Evolutionary conservation across 2,888 invertebrate genomes (phyloP).

Genomic region (Monochamus alternatus): DNA sequence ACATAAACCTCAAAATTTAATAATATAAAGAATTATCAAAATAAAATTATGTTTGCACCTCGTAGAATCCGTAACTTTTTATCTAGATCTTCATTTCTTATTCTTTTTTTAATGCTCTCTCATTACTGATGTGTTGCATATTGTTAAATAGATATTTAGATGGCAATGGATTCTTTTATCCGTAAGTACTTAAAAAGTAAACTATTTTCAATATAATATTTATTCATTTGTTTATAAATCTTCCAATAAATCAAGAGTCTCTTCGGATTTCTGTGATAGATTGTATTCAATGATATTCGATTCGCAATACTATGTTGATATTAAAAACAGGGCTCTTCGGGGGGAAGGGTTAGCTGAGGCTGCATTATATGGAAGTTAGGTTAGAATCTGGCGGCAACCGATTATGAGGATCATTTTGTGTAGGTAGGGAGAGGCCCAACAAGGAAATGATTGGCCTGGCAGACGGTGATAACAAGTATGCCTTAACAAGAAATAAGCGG

Average conservation of each 20-base stretch:
- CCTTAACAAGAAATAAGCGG: slow-evolving; percentile 50
- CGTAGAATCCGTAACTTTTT: too few relatives aligned
- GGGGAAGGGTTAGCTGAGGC: slow-evolving; percentile 36
- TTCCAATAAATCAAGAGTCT: not conserved
- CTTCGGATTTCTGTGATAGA: not conserved
- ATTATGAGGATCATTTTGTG: slow-evolving; percentile 59
- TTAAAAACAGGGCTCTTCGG: slow-evolving; percentile 19
- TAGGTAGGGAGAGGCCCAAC: slow-evolving; percentile 53
- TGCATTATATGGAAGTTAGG: slow-evolving; percentile 40
- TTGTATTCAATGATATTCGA: slow-evolving; percentile 5
- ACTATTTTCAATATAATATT: not conserved
- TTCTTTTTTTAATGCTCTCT: too few relatives aligned
- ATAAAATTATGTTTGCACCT: too few relatives aligned
- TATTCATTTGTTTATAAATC: not conserved
- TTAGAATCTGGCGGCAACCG: slow-evolving; percentile 55
- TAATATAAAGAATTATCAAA: too few relatives aligned
- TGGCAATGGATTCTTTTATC: too few relatives aligned
- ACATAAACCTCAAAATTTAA: too few relatives aligned
- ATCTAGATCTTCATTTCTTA: too few relatives aligned
- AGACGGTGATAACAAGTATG: slow-evolving; percentile 58
- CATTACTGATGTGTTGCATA: too few relatives aligned
- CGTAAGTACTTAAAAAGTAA: too few relatives aligned
- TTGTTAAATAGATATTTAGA: too few relatives aligned
- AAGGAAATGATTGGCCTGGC: slow-evolving; percentile 59
- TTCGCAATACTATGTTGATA: slow-evolving; percentile 4